These are phyloP conservation scores for Nemurella pictetii DNA, from an alignment of 2,888 invertebrate genomes.

Conservation along the genomic window DNA sequence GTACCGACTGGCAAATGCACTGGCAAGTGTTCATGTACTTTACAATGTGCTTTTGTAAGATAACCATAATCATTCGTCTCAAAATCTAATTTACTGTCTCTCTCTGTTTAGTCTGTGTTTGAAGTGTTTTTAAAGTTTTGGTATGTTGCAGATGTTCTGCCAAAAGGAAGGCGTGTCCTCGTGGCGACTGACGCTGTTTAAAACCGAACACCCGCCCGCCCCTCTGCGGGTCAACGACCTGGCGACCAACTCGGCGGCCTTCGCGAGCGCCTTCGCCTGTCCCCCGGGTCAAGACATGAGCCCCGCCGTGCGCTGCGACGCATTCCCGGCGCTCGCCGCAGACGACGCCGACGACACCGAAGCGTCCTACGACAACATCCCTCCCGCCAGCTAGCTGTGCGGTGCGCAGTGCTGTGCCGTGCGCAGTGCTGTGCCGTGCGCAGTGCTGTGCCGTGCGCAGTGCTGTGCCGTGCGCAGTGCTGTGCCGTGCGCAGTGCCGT, in stretches of 20 bases:
- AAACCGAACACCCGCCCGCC: conserved; percentile 37
- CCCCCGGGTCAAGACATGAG: background rate
- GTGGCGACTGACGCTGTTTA: conserved; percentile 32
- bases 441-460: too few species aligned
- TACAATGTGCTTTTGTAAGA: too few species aligned
- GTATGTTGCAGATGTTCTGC: conserved; percentile 36
- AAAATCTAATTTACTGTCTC: too few species aligned
- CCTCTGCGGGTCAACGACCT: conserved; percentile 32
- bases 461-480: too few species aligned
- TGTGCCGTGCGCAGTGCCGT: too few species aligned
- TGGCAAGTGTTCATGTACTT: too few species aligned
- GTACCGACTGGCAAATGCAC: background rate
- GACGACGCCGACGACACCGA: background rate
- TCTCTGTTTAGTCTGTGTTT: too few species aligned
- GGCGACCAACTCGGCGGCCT: conserved; percentile 28
- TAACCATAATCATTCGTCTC: too few species aligned
- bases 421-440: too few species aligned
- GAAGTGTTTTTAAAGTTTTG: too few species aligned
- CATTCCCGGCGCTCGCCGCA: conserved; percentile 8
- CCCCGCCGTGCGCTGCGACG: background rate
- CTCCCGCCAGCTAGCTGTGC: too few species aligned
- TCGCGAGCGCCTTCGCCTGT: conserved; percentile 31
- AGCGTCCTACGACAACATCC: background rate
- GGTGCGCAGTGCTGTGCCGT: too few species aligned
- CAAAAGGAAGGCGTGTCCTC: conserved; percentile 30